These are phyloP conservation scores for Trinorchestia longiramus DNA, from an alignment of 1,140 invertebrate species.

Conservation along the genomic window DNA sequence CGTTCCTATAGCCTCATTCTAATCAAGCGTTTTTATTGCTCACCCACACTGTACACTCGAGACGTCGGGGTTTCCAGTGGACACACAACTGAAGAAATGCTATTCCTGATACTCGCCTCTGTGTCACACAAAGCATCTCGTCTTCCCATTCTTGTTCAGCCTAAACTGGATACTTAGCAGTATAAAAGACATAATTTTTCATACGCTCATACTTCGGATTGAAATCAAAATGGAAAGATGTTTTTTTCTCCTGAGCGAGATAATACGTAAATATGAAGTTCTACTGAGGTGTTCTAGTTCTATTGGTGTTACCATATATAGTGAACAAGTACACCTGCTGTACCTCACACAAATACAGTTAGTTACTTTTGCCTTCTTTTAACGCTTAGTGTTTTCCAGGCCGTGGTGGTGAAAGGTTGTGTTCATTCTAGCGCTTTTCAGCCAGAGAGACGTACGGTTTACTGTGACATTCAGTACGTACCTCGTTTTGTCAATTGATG, in stretches of 20 bases:
- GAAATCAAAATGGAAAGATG: background rate
- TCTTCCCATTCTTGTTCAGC: background rate
- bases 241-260: background rate
- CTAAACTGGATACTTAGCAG: background rate
- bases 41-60: background rate
- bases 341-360: background rate
- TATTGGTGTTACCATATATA: background rate
- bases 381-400: background rate
- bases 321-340: background rate
- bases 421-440: background rate
- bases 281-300: background rate
- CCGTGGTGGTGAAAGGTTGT: background rate
- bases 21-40: background rate
- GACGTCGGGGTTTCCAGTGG: background rate
- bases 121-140: no score
- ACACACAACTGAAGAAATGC: background rate
- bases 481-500: background rate
- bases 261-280: background rate
- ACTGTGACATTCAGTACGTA: background rate
- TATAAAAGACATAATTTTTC: background rate
- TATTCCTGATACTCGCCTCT: background rate
- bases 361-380: background rate
- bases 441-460: background rate
- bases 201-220: background rate
- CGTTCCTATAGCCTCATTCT: no score